phyloP scores from a whole-genome alignment of 2,797 vertebrate species.

The Myiothlypis coronata region DNA sequence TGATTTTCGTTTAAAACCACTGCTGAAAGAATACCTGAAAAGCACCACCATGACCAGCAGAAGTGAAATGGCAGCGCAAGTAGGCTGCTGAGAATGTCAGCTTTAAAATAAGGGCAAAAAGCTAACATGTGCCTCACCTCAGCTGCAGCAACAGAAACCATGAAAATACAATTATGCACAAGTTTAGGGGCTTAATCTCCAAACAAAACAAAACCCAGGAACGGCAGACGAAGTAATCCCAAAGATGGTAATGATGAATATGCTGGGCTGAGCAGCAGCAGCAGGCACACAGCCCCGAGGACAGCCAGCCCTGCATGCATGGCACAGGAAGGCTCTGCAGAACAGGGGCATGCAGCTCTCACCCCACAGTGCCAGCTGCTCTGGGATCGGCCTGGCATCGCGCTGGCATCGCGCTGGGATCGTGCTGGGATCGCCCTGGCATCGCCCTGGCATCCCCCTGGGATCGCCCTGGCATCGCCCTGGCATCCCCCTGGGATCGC shows the following conservation, averaged over 20 bases:
- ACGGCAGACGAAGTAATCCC: neutral
- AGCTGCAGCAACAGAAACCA: neutral
- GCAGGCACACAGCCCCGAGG: neutral
- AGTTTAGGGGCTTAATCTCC: neutral
- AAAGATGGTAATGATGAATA: neutral
- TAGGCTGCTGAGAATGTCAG: neutral
- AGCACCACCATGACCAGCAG: neutral
- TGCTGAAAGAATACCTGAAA: neutral
- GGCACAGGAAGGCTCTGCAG: neutral
- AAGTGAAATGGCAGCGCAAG: neutral
- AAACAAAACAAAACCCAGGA: neutral
- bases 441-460: no score
- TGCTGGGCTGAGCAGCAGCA: neutral
- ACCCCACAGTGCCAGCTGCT: fast-evolving
- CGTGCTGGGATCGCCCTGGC: no score
- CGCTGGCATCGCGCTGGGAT: no score
- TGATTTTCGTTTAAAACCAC: neutral
- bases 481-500: no score
- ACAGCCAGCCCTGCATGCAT: fast-evolving
- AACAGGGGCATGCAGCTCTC: fast-evolving
- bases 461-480: no score
- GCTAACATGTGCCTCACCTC: neutral
- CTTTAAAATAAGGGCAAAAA: neutral
- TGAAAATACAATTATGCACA: neutral
- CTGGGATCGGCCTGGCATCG: no score